Evolutionary conservation across 2,888 invertebrate species (phyloP).

Genomic region (Chromoteleia sp.): DNA sequence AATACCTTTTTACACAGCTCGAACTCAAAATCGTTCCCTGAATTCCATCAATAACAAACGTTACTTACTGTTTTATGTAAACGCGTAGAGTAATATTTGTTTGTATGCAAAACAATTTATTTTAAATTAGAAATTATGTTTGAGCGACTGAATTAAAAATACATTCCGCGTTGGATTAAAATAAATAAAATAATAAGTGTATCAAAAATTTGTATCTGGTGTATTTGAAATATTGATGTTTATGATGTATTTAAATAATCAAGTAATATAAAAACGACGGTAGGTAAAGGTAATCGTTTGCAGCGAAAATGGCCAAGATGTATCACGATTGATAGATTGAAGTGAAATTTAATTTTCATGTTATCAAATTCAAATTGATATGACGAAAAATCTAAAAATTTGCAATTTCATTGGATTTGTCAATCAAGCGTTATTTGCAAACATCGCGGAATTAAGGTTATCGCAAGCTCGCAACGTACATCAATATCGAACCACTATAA

Average conservation of each 20-base stretch:
- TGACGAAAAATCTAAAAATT: constrained; percentile 68
- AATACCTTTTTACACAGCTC: constrained; percentile 31
- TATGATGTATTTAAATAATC: constrained; percentile 51
- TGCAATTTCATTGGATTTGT: constrained; percentile 70
- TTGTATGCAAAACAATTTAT: no score
- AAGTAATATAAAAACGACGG: constrained; percentile 33
- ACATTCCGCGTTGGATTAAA: neutral
- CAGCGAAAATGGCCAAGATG: constrained; percentile 59
- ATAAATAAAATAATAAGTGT: neutral
- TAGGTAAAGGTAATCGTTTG: constrained; percentile 30
- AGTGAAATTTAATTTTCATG: constrained; percentile 68
- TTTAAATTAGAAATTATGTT: no score
- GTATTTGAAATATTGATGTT: constrained; percentile 38
- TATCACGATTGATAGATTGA: constrained; percentile 65
- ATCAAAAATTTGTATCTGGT: neutral
- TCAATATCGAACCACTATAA: constrained; percentile 47
- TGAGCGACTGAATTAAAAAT: neutral
- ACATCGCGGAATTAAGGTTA: constrained; percentile 60
- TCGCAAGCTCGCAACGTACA: constrained; percentile 31
- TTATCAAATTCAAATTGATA: constrained; percentile 69
- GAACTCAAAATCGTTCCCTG: constrained; percentile 1
- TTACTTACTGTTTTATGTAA: no score
- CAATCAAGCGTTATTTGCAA: constrained; percentile 65
- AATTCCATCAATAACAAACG: neutral
- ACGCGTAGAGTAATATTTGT: no score